Evolutionary conservation across 2,797 vertebrate species (phyloP).

Genomic region (Pseudomugil tenellus): DNA sequence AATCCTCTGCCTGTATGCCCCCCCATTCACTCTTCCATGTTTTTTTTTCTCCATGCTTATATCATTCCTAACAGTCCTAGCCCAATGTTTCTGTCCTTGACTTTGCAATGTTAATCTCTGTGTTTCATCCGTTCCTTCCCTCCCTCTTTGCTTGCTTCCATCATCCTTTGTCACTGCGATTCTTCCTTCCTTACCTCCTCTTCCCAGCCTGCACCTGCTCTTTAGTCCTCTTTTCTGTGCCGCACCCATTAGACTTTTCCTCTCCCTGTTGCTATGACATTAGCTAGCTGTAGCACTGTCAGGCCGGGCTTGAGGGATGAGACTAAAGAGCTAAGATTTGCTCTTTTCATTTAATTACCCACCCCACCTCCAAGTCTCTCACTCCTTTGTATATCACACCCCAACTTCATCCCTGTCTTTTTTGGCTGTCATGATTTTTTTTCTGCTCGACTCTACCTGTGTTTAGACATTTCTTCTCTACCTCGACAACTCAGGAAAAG

Average conservation of each 20-base stretch:
- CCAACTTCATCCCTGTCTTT: slow-evolving; percentile 12
- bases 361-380: slow-evolving; percentile 18
- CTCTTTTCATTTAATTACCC: slow-evolving; percentile 78
- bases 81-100: slow-evolving; percentile 65
- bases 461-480: slow-evolving; percentile 34
- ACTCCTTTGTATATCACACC: slow-evolving; percentile 37
- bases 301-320: slow-evolving; percentile 73
- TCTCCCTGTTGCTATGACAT: slow-evolving; percentile 81
- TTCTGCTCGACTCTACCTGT: slow-evolving; percentile 45
- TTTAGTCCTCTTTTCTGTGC: slow-evolving; percentile 55
- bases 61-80: slow-evolving; percentile 52
- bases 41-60: slow-evolving; percentile 53
- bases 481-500: slow-evolving; percentile 25
- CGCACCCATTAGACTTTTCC: slow-evolving; percentile 72
- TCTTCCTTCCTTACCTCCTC: slow-evolving; percentile 22
- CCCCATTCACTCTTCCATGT: slow-evolving; percentile 30
- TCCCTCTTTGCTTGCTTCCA: slow-evolving; percentile 7
- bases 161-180: slow-evolving; percentile 22
- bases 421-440: slow-evolving; percentile 28
- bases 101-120: slow-evolving; percentile 51
- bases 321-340: slow-evolving; percentile 77
- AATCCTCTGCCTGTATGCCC: slow-evolving; percentile 19
- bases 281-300: slow-evolving; percentile 73
- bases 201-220: slow-evolving; percentile 54
- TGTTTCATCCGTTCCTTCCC: slow-evolving; percentile 5